Base-by-base conservation (phyloP, 2,113 vertebrate genomes). In the Crotophaga sulcirostris region DNA sequence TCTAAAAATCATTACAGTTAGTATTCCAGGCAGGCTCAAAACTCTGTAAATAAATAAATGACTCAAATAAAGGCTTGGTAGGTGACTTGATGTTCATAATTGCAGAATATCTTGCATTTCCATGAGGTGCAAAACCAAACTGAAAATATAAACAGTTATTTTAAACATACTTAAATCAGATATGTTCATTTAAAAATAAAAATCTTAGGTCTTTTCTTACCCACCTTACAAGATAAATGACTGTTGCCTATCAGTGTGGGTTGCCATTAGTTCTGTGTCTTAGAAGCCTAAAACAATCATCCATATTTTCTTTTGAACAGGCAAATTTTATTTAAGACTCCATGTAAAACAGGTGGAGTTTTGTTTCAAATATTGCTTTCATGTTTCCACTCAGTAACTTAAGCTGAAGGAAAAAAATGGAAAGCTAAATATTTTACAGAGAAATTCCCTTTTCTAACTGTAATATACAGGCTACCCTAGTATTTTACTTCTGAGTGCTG, bases 111-210 rank as follows among this genome's bases (percentile, higher is more conserved):
- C 55, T 77, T 86, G 75, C 25, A 17, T 26, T 86, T 84, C 36
- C n/a, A 7, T 55, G 76, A 84, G 56, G 33, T 55, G 36, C 83
- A 72, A 77, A 74, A 28, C 70, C 70, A 82, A 96, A 92, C 78
- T 92, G 90, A 86, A 89, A 94, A 74, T 55, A 16, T 47, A 70
- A 34, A n/a, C 34, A 34, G 47, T 56, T 87, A 77, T 62, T 93
- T 93, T 83, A 92, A 89, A 47, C 38, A 14, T 51, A 17, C 47
- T 86, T 66, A 86, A 79, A 72, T 75, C 56, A 60, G 24, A 11
- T 68, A n/a, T 11, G 42, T 67, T 90, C 38, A n/a, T 86, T 93
- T 93, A 63, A 84, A 89, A 89, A 42, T 77, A 69, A 91, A 75
- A 49, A 70, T 91, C 26, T 58, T 91, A n/a, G 29, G n/a, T 83